Percentiles rank a stretch among this genome's conserved stretches.
Evolutionary conservation across 2,888 invertebrate genomes (phyloP).

Genomic region (Periphyllus acericola): DNA sequence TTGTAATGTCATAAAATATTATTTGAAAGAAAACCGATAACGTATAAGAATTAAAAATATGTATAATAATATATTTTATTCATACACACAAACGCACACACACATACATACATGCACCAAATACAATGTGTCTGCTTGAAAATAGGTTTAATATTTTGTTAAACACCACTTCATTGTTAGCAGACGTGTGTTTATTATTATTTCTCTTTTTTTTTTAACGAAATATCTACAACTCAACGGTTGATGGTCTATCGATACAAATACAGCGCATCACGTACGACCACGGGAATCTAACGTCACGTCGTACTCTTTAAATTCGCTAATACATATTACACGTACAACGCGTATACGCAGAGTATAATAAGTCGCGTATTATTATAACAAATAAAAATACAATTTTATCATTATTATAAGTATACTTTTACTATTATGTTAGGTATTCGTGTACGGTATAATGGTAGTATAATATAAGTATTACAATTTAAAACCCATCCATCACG

Average conservation of each 20-base stretch:
- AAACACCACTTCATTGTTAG: not conserved
- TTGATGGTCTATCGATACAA: not conserved
- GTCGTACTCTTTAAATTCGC: not conserved
- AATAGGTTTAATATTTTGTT: not conserved
- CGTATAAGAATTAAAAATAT: not conserved
- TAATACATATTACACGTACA: not conserved
- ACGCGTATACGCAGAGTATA: not conserved
- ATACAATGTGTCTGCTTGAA: not conserved
- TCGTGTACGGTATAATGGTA: not conserved
- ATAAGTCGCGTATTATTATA: not conserved
- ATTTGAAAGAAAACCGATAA: not conserved
- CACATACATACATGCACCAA: not conserved
- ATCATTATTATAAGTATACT: not conserved
- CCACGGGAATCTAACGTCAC: not conserved
- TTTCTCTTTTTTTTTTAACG: not conserved
- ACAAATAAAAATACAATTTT: not conserved
- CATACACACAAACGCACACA: not conserved
- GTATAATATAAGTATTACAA: not conserved
- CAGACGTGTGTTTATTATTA: constrained; percentile 3
- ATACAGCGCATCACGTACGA: not conserved
- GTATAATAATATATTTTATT: not conserved
- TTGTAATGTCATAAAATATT: not conserved
- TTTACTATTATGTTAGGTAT: not conserved
- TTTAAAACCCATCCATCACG: not conserved
- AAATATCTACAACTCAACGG: not conserved